Percentiles rank a stretch among this genome's conserved stretches.
These are phyloP conservation scores for Danaus chrysippus DNA, from an alignment of 2,888 invertebrate genomes.

Conservation along the genomic window DNA sequence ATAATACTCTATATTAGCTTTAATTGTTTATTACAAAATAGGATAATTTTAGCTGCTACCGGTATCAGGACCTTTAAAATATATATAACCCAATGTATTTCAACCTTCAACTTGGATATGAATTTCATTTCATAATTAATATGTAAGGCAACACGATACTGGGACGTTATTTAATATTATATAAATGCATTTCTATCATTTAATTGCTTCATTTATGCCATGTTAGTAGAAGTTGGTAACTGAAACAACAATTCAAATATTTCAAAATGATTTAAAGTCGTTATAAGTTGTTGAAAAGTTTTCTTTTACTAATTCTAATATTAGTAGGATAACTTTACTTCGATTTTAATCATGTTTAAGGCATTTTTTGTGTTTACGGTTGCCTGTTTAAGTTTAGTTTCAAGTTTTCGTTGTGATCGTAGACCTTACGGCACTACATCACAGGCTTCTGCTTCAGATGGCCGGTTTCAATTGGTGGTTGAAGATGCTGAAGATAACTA, in stretches of 20 bases:
- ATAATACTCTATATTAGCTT: no score
- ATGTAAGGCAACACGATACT: constrained; percentile 23
- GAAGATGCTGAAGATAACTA: constrained; percentile 51
- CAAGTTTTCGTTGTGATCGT: constrained; percentile 60
- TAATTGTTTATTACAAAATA: no score
- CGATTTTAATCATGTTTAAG: background rate
- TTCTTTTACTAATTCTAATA: no score
- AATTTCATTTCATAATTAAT: constrained; percentile 28
- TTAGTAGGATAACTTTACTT: background rate
- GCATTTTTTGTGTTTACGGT: background rate
- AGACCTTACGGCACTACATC: constrained; percentile 60
- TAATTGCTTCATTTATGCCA: constrained; percentile 24
- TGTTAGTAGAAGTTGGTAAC: background rate
- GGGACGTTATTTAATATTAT: constrained; percentile 19
- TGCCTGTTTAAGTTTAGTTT: constrained; percentile 16
- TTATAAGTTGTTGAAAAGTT: no score
- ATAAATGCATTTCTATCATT: constrained; percentile 21
- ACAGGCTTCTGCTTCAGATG: constrained; percentile 57
- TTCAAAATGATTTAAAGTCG: no score
- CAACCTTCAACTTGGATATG: constrained; percentile 16
- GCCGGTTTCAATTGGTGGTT: constrained; percentile 54
- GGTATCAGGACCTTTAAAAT: no score
- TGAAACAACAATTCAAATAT: no score
- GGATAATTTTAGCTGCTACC: no score
- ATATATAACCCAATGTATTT: constrained; percentile 4